Conservation (phyloP, 2,113 vertebrate species). For the Archocentrus centrarchus region DNA sequence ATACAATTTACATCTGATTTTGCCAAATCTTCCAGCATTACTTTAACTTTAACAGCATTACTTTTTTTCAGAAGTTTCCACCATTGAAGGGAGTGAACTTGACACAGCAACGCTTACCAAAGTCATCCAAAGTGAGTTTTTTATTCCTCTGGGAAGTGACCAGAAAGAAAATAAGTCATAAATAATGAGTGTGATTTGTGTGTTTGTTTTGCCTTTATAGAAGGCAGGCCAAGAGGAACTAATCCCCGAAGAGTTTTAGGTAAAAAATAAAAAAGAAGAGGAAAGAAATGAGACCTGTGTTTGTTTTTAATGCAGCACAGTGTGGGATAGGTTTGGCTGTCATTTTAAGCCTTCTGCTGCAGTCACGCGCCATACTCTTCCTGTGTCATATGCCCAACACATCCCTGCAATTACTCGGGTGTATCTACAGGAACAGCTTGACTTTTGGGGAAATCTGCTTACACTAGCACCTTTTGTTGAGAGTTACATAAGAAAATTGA, state of each 20-base stretch:
- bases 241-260: slow-evolving; percentile 49
- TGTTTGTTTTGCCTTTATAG: slow-evolving; percentile 61
- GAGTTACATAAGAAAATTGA: not conserved
- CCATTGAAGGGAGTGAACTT: slow-evolving; percentile 4
- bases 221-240: slow-evolving; percentile 49
- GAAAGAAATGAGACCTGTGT: not conserved
- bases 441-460: slow-evolving; percentile 13
- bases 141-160: not conserved
- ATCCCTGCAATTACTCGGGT: not conserved
- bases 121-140: slow-evolving; percentile 69
- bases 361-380: not conserved
- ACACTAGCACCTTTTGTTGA: not conserved
- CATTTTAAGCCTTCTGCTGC: not conserved
- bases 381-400: not conserved
- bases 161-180: not conserved
- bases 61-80: slow-evolving; percentile 29
- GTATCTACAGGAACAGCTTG: slow-evolving; percentile 10
- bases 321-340: slow-evolving; percentile 6
- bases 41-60: no score
- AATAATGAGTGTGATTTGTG: slow-evolving; percentile 17
- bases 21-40: not conserved
- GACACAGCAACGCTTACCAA: slow-evolving; percentile 48
- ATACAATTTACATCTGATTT: not conserved
- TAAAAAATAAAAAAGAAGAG: slow-evolving; percentile 41
- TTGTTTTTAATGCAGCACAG: not conserved